Base-by-base conservation (phyloP, 1,140 invertebrate species). In the Hylaeus anthracinus region DNA sequence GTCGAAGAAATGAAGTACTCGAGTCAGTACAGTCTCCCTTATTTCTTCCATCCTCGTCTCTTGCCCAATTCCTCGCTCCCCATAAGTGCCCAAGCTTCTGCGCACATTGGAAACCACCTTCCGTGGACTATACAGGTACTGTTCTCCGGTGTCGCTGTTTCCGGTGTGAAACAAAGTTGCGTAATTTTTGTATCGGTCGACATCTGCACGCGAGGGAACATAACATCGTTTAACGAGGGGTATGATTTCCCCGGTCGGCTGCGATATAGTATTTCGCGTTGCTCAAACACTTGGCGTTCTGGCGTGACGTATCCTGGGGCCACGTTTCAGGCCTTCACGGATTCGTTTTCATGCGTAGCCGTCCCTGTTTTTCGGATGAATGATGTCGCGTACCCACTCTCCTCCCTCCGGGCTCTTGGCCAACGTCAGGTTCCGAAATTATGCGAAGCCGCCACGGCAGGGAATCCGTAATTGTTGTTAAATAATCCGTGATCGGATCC, bases 191-290 rank as follows among this genome's bases (percentile, higher is more conserved):
- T 73, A 74, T 65, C 37, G 48, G 45, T 5, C 66, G 76, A 58
- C 72, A 72, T 66, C 41, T 82, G 74, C 67, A 71, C 70, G 53
- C 75, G 41, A 10, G 39, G 26, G 9, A 60, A 9, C 14, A 6
- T 39, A 67, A 71, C 43, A 26, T 26, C 37, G 48, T 26, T 56
- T 71, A 79, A 74, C 60, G 37, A 14, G 39, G 14, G n/a, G 56
- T 37, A 15, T 14, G n/a, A 63, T 72, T 51, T 26, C 14, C 6
- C 1, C 8, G 55, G 37, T 9, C 43, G 5, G 43, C 37, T 45
- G 45, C 61, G 58, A 74, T 80, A 85, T 85, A 71, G 84, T 83
- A 79, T 72, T 72, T 79, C 60, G 61, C 43, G 66, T 51, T 39
- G 39, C 48, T 83, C 63, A 61, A 72, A 79, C 55, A 58, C 69